Evolutionary conservation across 2,888 invertebrate genomes (phyloP), one percentile per base, ranked within the genome.

Genomic region (Heliconius hortense): DNA sequence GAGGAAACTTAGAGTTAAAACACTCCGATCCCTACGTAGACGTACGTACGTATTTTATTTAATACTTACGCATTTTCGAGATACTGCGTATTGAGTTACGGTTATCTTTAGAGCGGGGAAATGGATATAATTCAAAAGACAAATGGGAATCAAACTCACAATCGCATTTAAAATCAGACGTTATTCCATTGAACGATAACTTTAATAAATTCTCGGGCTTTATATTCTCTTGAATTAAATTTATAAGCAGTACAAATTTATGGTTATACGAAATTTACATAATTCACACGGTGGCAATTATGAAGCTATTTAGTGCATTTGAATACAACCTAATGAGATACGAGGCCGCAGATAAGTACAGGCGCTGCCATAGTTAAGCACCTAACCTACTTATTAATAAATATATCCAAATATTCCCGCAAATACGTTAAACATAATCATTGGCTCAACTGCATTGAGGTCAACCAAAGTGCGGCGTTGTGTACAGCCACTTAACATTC

Each of bases 251-350:
- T 60, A 60, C 60, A 24, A 26, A 13, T 1, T 24, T 26, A 5
- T 26, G 60, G 13, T 5, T 26, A 18, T 2, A 15, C 26, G 26
- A 60, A 5, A 67, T 15, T 67, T 18, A 67, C 24, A 39, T 5
- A 66, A 43, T 26, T 24, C 26, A 8, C 18, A 48, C 3, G 67
- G 24, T 18, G 67, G 26, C 48, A 18, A 68, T 68, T 48, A 68
- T 1, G 48, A 21, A 26, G 67, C 67, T 48, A 68, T 68, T 28
- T 48, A 15, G 21, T 48, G 18, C 28, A 48, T 48, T 48, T 68
- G 67, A 68, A 68, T 48, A 68, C 28, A 21, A 28, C 67, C 28
- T 68, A 68, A 68, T 28, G 26, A 66, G 39, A 39, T 66, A 24
- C 63, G 21, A 31, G 31, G 63, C 31, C 3, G 4, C 31, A 31